Percentiles rank a stretch among this genome's conserved stretches.
Evolutionary conservation across 37 sponge, comb jelly and placozoan species (phyloP).

Genomic region (Aphrocallistes beatrix): DNA sequence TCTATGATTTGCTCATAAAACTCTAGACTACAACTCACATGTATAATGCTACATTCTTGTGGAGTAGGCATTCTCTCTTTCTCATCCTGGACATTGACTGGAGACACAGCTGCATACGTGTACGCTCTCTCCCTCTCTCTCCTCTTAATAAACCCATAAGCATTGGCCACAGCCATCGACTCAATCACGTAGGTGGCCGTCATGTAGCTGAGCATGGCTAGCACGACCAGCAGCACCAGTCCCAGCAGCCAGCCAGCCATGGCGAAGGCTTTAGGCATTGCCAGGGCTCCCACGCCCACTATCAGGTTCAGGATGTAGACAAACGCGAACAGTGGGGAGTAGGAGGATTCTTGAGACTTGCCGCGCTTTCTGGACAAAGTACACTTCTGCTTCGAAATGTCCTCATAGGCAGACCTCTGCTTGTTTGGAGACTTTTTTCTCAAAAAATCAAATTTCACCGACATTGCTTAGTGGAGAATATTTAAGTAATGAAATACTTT

Average conservation of each 20-base stretch:
- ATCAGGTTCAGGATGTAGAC: slow-evolving; percentile 93
- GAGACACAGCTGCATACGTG: not conserved
- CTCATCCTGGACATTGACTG: not conserved
- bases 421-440: too few species aligned
- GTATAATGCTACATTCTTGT: not conserved
- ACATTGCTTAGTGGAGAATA: too few species aligned
- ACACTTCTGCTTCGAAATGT: too few species aligned
- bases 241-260: slow-evolving; percentile 71
- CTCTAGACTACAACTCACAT: not conserved
- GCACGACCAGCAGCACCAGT: slow-evolving; percentile 51
- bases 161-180: slow-evolving; percentile 86
- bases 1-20: too few species aligned
- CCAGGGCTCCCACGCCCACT: slow-evolving; percentile 79
- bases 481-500: too few species aligned
- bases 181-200: slow-evolving; percentile 75
- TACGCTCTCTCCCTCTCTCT: not conserved
- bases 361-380: too few species aligned
- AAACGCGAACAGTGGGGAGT: slow-evolving; percentile 65
- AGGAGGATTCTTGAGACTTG: too few species aligned
- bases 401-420: too few species aligned
- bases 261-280: slow-evolving; percentile 81
- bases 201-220: slow-evolving; percentile 65
- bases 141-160: slow-evolving; percentile 6
- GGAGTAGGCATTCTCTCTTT: not conserved
- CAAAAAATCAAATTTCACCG: too few species aligned